Conservation (phyloP, 2,113 vertebrate species). For the Marmota monax region DNA sequence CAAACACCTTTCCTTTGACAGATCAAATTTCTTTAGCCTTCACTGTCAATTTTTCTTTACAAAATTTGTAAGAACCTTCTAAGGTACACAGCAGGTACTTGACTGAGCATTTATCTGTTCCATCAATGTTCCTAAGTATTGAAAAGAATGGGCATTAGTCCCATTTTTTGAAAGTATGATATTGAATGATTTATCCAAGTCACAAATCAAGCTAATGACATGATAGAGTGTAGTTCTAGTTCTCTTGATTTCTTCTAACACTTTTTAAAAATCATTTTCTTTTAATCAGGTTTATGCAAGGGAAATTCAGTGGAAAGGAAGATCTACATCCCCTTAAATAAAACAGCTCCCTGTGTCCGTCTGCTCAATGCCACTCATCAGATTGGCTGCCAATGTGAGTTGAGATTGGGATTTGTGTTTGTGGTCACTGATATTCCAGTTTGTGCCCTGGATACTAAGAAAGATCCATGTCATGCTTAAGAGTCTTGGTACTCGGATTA, state of each 20-base stretch:
- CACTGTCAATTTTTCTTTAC: neutral
- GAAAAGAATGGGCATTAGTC: neutral
- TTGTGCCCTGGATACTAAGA: neutral
- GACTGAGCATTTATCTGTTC: neutral
- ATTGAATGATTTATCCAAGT: neutral
- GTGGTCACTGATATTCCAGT: constrained; percentile 24
- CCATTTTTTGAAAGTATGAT: constrained; percentile 24
- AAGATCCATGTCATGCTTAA: neutral
- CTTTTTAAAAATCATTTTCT: neutral
- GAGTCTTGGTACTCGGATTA: constrained; percentile 16
- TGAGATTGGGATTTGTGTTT: constrained; percentile 44
- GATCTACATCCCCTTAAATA: constrained; percentile 95
- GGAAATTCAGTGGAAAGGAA: constrained; percentile 95
- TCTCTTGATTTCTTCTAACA: neutral
- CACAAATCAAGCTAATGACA: neutral
- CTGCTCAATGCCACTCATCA: constrained; percentile 98
- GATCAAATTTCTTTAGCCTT: constrained; percentile 27
- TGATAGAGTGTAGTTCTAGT: neutral
- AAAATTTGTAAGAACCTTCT: neutral
- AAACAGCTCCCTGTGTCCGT: constrained; percentile 93
- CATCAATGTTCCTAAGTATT: neutral
- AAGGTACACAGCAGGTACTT: neutral
- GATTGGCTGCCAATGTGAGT: constrained; percentile 99
- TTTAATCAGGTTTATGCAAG: constrained; percentile 77
- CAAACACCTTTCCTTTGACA: constrained; percentile 38